Base-by-base conservation (phyloP, 2,797 vertebrate species). In the Dallia pectoralis region DNA sequence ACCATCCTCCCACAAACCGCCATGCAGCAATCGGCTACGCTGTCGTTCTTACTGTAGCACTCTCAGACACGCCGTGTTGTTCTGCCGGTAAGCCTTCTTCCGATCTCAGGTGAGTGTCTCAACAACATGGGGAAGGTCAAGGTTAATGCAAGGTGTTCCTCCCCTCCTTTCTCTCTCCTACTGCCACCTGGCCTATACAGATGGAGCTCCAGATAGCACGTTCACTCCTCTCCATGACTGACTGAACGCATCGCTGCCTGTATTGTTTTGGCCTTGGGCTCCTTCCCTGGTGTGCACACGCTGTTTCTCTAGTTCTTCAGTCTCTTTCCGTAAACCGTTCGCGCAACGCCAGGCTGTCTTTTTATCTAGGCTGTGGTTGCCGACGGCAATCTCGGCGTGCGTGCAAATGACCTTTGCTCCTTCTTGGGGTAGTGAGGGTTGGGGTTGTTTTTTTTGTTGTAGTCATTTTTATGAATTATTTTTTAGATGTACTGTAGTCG, bases 41-140 rank as follows among this genome's bases (percentile, higher is more conserved):
- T 56, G 8, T 56, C n/a, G 11, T 56, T 56, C 51, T 22, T 56
- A 63, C 61, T 63, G 25, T 63, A 63, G 30, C 15, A 15, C 61
- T 63, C 25, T 14, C 61, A 30, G 29, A 40, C 36, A 40, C 9
- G 36, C 36, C 30, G 25, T 62, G 27, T 62, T 62, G 61, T 30
- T 30, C 30, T 63, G 18, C 14, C 61, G 29, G 51, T 30, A 14
- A 30, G 2, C 19, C 14, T 77, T 15, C 73, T 40, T 29, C 15
- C 30, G 18, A 49, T 1, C 25, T 33, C 30, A 14, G 56, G 68
- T 36, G 22, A 62, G 44, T 69, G 19, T 15, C 19, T 76, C 2
- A 56, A 85, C 84, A 85, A 83, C 77, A 15, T 67, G 65, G 82
- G 84, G 87, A 90, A 89, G 85, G 85, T 87, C 82, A 88, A 88